A percentile compares a stretch with the other conserved stretches of the same genome.
These are phyloP conservation scores for Parauchenoglanis punctatus DNA, from an alignment of 2,797 vertebrate species.

Conservation along the genomic window DNA sequence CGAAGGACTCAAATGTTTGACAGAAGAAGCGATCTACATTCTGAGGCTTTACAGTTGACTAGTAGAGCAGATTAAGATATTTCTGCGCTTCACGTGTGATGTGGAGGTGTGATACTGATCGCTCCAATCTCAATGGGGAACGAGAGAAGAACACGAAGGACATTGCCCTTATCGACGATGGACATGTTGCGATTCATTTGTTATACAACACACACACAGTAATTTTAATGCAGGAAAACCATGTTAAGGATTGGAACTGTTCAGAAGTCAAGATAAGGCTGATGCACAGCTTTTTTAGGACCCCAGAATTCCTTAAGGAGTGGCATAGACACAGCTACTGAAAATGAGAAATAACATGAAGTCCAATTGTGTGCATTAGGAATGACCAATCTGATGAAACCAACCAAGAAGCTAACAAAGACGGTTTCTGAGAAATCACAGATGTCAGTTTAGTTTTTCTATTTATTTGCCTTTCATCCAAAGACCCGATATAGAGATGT, in stretches of 20 bases:
- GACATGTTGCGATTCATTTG: not conserved
- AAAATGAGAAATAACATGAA: not conserved
- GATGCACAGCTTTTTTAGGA: not conserved
- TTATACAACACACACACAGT: not conserved
- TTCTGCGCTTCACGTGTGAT: not conserved
- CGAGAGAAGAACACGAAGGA: not conserved
- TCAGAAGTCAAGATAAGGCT: not conserved
- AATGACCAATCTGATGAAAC: not conserved
- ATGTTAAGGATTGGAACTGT: not conserved
- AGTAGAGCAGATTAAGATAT: not conserved
- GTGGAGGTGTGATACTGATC: not conserved
- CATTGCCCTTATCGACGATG: not conserved
- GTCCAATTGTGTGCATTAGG: not conserved
- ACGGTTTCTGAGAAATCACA: not conserved
- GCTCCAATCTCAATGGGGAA: not conserved
- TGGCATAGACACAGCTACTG: not conserved
- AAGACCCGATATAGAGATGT: not conserved
- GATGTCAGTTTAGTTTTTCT: not conserved
- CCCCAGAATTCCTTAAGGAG: not conserved
- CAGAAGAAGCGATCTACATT: not conserved
- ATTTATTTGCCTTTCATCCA: not conserved
- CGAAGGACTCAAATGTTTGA: constrained; percentile 70
- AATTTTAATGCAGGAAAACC: not conserved
- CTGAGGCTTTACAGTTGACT: not conserved
- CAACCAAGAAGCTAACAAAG: not conserved